Evolutionary conservation across 92 coral and sea anemone genomes (phyloP).

Genomic region (Micromussa lordhowensis): DNA sequence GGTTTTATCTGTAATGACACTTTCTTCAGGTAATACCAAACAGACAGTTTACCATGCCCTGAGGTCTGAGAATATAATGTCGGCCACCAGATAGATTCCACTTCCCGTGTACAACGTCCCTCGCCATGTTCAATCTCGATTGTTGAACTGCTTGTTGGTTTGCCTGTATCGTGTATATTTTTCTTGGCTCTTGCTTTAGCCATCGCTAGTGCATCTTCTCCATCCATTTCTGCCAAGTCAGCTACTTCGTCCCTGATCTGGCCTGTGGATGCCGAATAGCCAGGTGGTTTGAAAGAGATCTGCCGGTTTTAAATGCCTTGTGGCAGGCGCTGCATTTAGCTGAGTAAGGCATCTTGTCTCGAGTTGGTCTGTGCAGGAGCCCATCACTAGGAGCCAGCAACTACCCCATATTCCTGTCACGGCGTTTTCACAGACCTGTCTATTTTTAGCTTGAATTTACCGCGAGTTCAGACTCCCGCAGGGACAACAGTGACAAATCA

Average conservation of each 20-base stretch:
- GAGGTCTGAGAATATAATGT: conserved; percentile 23
- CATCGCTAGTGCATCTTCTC: too few species aligned
- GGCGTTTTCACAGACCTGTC: too few species aligned
- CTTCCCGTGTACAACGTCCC: conserved; percentile 56
- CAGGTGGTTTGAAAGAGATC: conserved; percentile 54
- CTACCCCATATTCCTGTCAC: too few species aligned
- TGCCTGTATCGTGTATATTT: too few species aligned
- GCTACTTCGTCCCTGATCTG: conserved; percentile 44
- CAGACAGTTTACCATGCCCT: conserved; percentile 50
- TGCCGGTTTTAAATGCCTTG: conserved; percentile 50
- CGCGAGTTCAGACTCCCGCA: too few species aligned
- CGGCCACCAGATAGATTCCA: conserved; percentile 66
- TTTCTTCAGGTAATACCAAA: conserved; percentile 47
- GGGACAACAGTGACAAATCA: too few species aligned
- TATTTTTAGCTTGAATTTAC: too few species aligned
- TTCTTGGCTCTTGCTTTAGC: too few species aligned
- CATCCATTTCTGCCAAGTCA: conserved; percentile 51
- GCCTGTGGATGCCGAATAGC: conserved; percentile 44
- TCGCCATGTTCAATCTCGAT: too few species aligned
- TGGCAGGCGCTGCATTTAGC: conserved; percentile 43
- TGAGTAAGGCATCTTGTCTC: conserved; percentile 28
- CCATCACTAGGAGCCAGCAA: too few species aligned
- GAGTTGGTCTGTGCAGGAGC: conserved; percentile 5
- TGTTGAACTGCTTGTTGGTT: too few species aligned
- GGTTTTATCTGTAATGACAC: conserved; percentile 16